These are phyloP conservation scores for Megatriorchis doriae DNA, from an alignment of 2,113 vertebrate genomes.

Conservation along the genomic window DNA sequence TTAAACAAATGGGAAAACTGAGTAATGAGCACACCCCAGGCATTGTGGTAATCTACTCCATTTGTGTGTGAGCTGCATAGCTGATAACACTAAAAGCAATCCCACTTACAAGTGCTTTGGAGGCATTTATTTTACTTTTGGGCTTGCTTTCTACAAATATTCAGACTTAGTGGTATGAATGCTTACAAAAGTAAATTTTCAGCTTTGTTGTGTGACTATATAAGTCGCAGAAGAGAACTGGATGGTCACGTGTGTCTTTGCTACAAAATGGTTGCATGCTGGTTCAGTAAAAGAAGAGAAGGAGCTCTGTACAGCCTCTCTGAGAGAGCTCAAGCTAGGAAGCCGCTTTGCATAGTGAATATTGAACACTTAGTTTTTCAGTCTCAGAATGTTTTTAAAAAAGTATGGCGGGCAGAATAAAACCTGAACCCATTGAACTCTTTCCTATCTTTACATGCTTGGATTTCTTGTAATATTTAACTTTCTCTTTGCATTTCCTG, in stretches of 20 bases:
- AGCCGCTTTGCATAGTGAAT: neutral
- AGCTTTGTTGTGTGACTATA: neutral
- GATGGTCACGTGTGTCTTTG: neutral
- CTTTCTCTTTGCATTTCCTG: neutral
- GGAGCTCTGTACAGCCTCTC: neutral
- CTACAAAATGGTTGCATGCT: neutral
- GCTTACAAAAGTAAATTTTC: neutral
- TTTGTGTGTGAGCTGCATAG: neutral
- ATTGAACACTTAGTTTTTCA: neutral
- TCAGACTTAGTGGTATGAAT: neutral
- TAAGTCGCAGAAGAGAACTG: neutral
- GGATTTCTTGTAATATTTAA: conserved; percentile 11
- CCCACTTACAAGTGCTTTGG: neutral
- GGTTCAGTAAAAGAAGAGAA: neutral
- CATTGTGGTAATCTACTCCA: neutral
- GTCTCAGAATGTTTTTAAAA: neutral
- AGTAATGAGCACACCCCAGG: neutral
- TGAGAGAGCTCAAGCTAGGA: neutral
- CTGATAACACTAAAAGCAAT: neutral
- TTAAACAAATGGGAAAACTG: neutral
- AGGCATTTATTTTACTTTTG: neutral
- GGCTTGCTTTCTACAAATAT: neutral
- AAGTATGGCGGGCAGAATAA: neutral
- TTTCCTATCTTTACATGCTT: neutral
- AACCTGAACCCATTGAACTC: neutral